Evolutionary conservation across 2,888 invertebrate species (phyloP).

Genomic region (Dyspetes luteomarginatus): DNA sequence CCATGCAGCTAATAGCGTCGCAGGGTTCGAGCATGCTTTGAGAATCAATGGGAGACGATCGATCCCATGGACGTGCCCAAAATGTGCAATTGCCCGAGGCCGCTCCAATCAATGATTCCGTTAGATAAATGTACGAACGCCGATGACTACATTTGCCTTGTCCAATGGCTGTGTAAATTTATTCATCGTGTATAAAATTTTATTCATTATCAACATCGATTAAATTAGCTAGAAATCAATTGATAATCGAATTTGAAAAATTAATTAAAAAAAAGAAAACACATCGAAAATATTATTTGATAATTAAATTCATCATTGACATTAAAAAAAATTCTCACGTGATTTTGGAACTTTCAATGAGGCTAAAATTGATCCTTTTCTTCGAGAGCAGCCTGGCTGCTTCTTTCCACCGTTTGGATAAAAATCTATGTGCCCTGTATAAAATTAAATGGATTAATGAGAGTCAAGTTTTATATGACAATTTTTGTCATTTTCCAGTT

Average conservation of each 20-base stretch:
- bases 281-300: too few species aligned
- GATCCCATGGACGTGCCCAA: slow-evolving; percentile 85
- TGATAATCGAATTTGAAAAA: too few species aligned
- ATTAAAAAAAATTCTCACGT: too few species aligned
- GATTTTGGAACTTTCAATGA: too few species aligned
- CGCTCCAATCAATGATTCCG: slow-evolving; percentile 84
- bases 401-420: slow-evolving; percentile 88
- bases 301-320: too few species aligned
- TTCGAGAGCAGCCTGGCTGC: slow-evolving; percentile 89
- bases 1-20: slow-evolving; percentile 82
- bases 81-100: slow-evolving; percentile 84
- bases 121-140: slow-evolving; percentile 86
- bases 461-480: too few species aligned
- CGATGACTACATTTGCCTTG: slow-evolving; percentile 87
- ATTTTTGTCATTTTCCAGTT: too few species aligned
- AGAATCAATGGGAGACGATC: slow-evolving; percentile 84
- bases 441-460: too few species aligned
- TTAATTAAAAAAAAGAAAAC: too few species aligned
- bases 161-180: slow-evolving; percentile 84
- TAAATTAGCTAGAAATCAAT: too few species aligned
- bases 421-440: slow-evolving; percentile 88
- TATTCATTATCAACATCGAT: slow-evolving; percentile 82
- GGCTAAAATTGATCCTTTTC: too few species aligned
- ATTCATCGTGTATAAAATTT: too few species aligned
- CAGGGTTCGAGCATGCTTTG: slow-evolving; percentile 82